These are phyloP conservation scores for Synergus umbraculus DNA, from an alignment of 2,888 invertebrate species.

Conservation along the genomic window DNA sequence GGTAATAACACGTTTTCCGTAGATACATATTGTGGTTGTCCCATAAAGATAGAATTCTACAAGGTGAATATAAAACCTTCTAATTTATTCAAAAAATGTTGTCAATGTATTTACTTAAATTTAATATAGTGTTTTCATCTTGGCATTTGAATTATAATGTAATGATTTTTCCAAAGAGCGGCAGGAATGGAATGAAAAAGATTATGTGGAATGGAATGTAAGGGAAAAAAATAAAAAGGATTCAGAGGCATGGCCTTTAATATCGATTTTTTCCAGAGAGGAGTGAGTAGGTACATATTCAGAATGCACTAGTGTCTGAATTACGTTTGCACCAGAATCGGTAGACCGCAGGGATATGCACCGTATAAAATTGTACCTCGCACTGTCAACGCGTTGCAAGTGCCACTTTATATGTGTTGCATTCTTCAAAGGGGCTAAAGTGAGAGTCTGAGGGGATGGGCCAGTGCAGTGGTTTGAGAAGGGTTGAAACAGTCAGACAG, in stretches of 20 bases:
- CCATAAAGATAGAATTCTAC: background rate
- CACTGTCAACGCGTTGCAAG: slow-evolving; percentile 56
- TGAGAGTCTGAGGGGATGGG: slow-evolving; percentile 53
- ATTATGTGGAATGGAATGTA: background rate
- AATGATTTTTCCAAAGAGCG: background rate
- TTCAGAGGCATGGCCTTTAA: slow-evolving; percentile 7
- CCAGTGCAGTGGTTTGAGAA: slow-evolving; percentile 52
- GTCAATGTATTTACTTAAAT: background rate
- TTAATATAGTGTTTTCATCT: background rate
- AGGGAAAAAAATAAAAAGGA: background rate
- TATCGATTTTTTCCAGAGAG: slow-evolving; percentile 2
- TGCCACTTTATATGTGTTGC: slow-evolving; percentile 51
- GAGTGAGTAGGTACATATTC: background rate
- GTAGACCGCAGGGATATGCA: slow-evolving; percentile 43
- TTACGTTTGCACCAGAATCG: slow-evolving; percentile 45
- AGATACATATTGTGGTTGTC: background rate
- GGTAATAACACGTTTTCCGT: background rate
- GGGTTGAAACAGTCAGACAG: slow-evolving; percentile 54
- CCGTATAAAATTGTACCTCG: slow-evolving; percentile 53
- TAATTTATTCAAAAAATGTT: no score
- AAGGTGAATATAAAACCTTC: no score
- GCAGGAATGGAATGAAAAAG: slow-evolving; percentile 5
- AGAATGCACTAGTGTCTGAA: slow-evolving; percentile 37
- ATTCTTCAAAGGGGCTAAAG: slow-evolving; percentile 56
- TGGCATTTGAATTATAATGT: background rate